phyloP scores from a whole-genome alignment of 2,888 invertebrate genomes.

The Mactromeris polynyma region DNA sequence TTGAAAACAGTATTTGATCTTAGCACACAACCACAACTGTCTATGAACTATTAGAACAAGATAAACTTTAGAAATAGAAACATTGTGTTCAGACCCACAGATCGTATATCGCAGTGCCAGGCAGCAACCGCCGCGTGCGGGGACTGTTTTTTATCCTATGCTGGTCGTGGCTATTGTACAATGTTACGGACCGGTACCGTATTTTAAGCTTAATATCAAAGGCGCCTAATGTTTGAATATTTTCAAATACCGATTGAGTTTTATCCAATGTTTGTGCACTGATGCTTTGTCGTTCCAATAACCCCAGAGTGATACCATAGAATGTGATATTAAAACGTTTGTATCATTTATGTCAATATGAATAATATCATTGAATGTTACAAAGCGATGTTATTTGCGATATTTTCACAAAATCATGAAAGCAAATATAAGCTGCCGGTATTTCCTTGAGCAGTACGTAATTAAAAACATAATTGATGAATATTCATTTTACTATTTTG shows the following conservation, averaged over 20 bases:
- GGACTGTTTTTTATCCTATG: neutral
- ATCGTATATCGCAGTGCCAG: conserved; percentile 6
- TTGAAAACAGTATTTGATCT: neutral
- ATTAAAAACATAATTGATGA: neutral
- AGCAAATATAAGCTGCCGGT: neutral
- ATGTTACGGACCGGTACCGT: conserved; percentile 20
- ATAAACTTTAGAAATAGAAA: neutral
- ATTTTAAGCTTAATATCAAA: neutral
- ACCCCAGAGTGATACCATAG: neutral
- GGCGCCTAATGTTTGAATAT: conserved; percentile 4
- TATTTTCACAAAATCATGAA: neutral
- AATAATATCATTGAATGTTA: neutral
- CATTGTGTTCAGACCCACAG: neutral
- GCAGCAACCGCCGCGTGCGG: neutral
- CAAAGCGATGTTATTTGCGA: neutral
- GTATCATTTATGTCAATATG: conserved; percentile 11
- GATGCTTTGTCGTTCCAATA: neutral
- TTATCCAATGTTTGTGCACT: conserved; percentile 26
- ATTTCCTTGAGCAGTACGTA: neutral
- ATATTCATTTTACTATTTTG: neutral
- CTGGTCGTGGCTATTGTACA: conserved; percentile 4
- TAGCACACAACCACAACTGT: neutral
- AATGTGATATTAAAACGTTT: neutral
- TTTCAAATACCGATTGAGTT: conserved; percentile 36
- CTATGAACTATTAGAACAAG: conserved; percentile 5